Evolutionary conservation across 2,797 vertebrate genomes (phyloP).

Genomic region (Pteropus rufus): DNA sequence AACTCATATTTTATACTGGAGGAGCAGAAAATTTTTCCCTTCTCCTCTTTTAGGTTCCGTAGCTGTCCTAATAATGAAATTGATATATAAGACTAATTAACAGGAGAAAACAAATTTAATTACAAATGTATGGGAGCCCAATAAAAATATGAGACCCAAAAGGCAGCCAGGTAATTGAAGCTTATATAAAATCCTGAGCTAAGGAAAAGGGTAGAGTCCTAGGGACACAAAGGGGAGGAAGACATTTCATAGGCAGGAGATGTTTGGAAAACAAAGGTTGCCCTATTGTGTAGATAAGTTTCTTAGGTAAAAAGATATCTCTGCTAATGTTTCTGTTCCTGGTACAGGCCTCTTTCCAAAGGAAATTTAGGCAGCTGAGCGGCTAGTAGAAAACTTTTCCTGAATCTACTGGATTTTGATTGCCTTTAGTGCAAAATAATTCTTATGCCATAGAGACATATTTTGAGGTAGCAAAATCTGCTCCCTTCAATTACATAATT

Average conservation of each 20-base stretch:
- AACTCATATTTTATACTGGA: constrained; percentile 11
- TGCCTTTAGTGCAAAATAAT: background rate
- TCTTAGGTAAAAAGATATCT: background rate
- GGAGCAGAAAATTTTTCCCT: background rate
- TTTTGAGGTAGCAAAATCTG: background rate
- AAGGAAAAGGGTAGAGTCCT: background rate
- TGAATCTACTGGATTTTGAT: background rate
- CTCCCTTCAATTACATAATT: background rate
- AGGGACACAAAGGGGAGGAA: background rate
- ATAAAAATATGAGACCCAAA: background rate
- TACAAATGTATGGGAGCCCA: background rate
- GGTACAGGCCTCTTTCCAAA: background rate
- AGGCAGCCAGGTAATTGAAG: background rate
- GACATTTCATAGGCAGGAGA: background rate
- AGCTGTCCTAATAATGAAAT: background rate
- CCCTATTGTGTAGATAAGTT: background rate
- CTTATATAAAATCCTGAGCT: background rate
- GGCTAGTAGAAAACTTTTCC: background rate
- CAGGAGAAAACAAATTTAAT: background rate
- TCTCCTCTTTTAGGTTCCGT: background rate
- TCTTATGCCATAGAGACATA: background rate
- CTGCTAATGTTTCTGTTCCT: background rate
- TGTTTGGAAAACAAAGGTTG: background rate
- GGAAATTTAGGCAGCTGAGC: background rate
- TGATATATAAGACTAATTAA: background rate